A percentile compares a stretch with the other conserved stretches of the same genome.
Conservation (phyloP, 2,113 vertebrate species). For the Elanoides forficatus region DNA sequence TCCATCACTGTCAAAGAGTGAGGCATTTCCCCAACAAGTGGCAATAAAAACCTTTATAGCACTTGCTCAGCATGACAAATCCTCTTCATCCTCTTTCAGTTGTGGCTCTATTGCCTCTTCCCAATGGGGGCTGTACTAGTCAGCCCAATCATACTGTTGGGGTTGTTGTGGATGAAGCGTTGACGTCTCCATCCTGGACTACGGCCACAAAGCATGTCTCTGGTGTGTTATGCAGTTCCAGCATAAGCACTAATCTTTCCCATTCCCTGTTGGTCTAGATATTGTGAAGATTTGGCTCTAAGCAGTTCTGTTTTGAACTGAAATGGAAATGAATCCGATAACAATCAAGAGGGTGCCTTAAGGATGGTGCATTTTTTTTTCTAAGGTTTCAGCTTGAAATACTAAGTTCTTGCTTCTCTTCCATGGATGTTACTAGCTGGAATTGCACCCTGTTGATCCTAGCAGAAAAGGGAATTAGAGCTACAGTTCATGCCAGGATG, state of each 20-base stretch:
- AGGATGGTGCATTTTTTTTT: neutral
- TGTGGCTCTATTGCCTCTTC: neutral
- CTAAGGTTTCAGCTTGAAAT: neutral
- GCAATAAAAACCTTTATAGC: slow-evolving; percentile 24
- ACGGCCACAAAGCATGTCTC: neutral
- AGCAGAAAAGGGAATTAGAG: neutral
- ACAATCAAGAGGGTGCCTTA: neutral
- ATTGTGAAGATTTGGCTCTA: neutral
- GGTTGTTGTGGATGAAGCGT: neutral
- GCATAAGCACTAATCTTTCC: neutral
- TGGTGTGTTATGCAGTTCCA: neutral
- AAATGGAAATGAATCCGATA: neutral
- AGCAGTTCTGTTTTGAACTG: neutral
- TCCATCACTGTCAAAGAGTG: neutral
- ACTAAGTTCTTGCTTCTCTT: neutral
- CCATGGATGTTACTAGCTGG: neutral
- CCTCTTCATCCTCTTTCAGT: neutral
- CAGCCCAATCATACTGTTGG: neutral
- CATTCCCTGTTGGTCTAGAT: neutral
- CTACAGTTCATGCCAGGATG: neutral
- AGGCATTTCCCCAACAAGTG: slow-evolving; percentile 5
- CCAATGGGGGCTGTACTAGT: neutral
- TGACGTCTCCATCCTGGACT: neutral
- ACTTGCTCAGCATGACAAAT: neutral
- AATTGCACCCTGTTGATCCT: neutral